Base-by-base conservation (phyloP, 1,140 invertebrate species). In the Leptestheria dahalacensis region DNA sequence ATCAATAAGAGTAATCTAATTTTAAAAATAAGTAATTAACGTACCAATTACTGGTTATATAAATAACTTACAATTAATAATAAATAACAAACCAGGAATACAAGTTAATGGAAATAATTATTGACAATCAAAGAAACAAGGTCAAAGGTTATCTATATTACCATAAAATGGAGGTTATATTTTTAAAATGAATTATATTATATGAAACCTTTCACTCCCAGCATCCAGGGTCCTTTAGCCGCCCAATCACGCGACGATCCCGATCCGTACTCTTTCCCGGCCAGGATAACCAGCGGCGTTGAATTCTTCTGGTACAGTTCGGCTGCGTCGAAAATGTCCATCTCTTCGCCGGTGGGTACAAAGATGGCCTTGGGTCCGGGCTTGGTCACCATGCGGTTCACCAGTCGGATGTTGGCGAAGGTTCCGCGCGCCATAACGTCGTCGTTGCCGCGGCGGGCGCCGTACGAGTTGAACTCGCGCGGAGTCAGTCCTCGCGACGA, bases 201-300 rank as follows among this genome's bases (percentile, higher is more conserved):
- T n/a, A n/a, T n/a, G n/a, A n/a, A 51, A 60, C 58, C 58, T 18
- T 26, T 41, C 20, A 55, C 26, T 71, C 87, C 86, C 69, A 94
- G 73, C 33, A 98, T 76, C 73, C 82, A 93, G 0, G 94, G 93
- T 64, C 95, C 96, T 71, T 99, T 99, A 0, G 96, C 96, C 1
- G 95, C 95, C 94, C 96, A 94, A 77, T 97, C 95, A 56, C 96
- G 76, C 3, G 91, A 95, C 0, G 92, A 96, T 3, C 93, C 93
- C 6, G 86, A 91, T 1, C 96, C 96, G 68, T 98, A 99, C 69
- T 99, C 94, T 73, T 97, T 97, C 0, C 96, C 96, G 48, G 91
- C 92, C 3, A 99, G 74, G 11, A 92, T 78, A 21, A 97, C 88
- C 10, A 96, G 72, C 0, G 84, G 78, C 0, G 78, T 80, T 1